Evolutionary conservation across 2,888 invertebrate genomes (phyloP).

Genomic region (Drosophila robusta): DNA sequence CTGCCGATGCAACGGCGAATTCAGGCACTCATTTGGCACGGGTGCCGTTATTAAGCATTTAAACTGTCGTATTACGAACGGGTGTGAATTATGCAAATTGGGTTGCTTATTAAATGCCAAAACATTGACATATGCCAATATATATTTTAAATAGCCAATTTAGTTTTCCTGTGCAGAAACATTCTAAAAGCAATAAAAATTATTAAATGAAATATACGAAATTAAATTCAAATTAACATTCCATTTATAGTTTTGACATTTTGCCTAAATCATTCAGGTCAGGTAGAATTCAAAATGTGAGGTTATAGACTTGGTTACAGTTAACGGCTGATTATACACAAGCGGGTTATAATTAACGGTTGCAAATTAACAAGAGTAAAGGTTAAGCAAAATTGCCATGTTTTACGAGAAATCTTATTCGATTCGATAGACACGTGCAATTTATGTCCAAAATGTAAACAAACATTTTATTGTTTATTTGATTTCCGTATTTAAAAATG

Average conservation of each 20-base stretch:
- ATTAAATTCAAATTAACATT: background rate
- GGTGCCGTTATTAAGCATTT: constrained; percentile 16
- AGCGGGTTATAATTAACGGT: background rate
- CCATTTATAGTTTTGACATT: no score
- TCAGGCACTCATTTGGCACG: constrained; percentile 37
- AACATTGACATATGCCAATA: constrained; percentile 7
- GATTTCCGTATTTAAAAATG: constrained; percentile 12
- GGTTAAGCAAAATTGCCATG: background rate
- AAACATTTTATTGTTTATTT: constrained; percentile 38
- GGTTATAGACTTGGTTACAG: background rate
- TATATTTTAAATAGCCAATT: constrained; percentile 1
- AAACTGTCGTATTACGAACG: constrained; percentile 18
- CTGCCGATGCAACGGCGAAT: constrained; percentile 53
- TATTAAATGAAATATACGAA: background rate
- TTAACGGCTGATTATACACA: background rate
- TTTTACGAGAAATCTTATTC: background rate
- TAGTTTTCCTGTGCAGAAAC: background rate
- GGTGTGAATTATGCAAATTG: constrained; percentile 24
- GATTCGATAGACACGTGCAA: constrained; percentile 8
- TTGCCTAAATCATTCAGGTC: no score
- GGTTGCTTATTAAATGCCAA: constrained; percentile 14
- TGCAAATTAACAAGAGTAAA: no score
- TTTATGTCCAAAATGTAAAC: constrained; percentile 41
- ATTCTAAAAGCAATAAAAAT: no score
- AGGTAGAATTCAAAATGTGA: background rate